Evolutionary conservation across 1,140 invertebrate species (phyloP).

Genomic region (Bombus balteatus): DNA sequence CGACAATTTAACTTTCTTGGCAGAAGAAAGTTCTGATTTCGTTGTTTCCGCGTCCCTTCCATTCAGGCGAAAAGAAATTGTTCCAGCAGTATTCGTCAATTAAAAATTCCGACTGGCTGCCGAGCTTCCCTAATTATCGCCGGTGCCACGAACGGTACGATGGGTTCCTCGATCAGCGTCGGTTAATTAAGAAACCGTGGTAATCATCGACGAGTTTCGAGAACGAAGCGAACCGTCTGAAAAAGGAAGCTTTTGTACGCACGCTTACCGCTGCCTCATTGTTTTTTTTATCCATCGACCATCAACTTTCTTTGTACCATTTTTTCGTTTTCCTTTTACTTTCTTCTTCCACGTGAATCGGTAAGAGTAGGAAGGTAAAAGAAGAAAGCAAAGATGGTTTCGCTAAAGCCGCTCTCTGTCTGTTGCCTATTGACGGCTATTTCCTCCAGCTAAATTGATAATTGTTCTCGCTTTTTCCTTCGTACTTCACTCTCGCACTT

Average conservation of each 20-base stretch:
- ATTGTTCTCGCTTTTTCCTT: neutral
- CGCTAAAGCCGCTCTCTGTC: neutral
- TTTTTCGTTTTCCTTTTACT: neutral
- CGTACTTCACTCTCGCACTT: neutral
- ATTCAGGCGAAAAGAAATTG: constrained; percentile 22
- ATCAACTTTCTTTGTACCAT: neutral
- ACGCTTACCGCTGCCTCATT: constrained; percentile 22
- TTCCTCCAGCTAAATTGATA: constrained; percentile 41
- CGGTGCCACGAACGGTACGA: constrained; percentile 10
- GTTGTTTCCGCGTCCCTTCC: constrained; percentile 15
- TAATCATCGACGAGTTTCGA: constrained; percentile 54
- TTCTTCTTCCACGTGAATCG: neutral
- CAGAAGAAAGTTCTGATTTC: constrained; percentile 16
- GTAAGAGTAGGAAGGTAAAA: neutral
- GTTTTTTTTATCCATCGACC: constrained; percentile 9
- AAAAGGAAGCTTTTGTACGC: constrained; percentile 26
- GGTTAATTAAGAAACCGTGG: constrained; percentile 65
- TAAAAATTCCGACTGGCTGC: constrained; percentile 61
- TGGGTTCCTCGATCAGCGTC: constrained; percentile 58
- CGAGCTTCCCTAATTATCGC: constrained; percentile 65
- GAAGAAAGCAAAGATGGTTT: neutral
- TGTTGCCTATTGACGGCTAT: constrained; percentile 29
- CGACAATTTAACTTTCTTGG: constrained; percentile 41
- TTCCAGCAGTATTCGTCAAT: constrained; percentile 56
- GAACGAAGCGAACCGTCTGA: constrained; percentile 36